Evolutionary conservation across 2,113 vertebrate species (phyloP).

Genomic region (Rhabdornis inornatus): DNA sequence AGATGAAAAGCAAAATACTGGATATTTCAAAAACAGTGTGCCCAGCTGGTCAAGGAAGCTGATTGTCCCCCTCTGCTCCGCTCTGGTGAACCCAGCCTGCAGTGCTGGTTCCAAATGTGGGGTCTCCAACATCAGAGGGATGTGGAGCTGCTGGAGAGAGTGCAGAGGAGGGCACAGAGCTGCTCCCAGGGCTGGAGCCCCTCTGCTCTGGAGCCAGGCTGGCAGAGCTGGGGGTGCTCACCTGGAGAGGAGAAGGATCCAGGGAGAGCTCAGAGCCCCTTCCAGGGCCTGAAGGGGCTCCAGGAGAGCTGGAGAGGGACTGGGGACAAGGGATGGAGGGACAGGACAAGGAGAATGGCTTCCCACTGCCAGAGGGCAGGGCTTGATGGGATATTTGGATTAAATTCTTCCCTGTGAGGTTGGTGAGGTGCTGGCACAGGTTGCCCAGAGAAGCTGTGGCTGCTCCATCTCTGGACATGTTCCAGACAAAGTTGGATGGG

Average conservation of each 20-base stretch:
- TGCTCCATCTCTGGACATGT: not conserved
- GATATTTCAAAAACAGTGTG: not conserved
- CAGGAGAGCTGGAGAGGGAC: not conserved
- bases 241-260: not conserved
- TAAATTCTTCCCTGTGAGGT: not conserved
- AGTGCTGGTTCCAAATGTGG: not conserved
- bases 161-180: not conserved
- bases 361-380: accelerated
- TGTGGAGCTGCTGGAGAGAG: accelerated
- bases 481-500: not conserved
- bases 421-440: not conserved
- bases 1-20: not conserved
- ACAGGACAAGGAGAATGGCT: not conserved
- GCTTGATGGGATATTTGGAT: not conserved
- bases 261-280: not conserved
- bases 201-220: not conserved
- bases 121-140: not conserved
- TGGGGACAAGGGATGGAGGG: accelerated
- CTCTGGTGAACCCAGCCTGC: not conserved
- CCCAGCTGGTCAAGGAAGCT: not conserved
- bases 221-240: not conserved
- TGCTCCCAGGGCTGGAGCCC: not conserved
- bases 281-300: not conserved
- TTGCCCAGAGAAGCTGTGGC: not conserved
- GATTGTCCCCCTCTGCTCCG: not conserved